Base-by-base conservation (phyloP, 2,797 vertebrate species). In the Trachops cirrhosus region DNA sequence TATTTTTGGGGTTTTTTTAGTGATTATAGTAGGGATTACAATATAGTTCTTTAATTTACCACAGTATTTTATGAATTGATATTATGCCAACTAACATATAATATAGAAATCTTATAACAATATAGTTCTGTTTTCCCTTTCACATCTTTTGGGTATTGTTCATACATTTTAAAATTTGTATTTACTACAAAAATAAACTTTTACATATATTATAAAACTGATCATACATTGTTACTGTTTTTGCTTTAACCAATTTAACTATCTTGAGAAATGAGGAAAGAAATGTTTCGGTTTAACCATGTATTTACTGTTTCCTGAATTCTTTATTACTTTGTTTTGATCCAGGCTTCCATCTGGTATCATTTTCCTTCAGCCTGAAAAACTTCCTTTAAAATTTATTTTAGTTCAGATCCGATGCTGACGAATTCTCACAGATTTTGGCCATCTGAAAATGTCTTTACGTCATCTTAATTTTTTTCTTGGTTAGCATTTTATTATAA, bases 311-410 rank as follows among this genome's bases (percentile, higher is more conserved):
- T 82, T 74, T 89, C 39, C 79, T 85, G 48, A 92, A 22, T 19
- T 79, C 78, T 94, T 74, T 50, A 54, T 57, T 67, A 41, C 73
- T 92, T 86, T 85, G n/a, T 80, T 91, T 85, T 92, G 57, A 62
- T 75, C 46, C 48, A 86, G 7, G 12, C 82, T 92, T 71, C 57
- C 79, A 89, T 92, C 22, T 94, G 85, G 85, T 59, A 74, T 92
- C 84, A 77, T 82, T 94, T 94, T 89, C 46, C 29, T 86, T 68
- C 34, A 86, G n/a, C 39, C 34, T 57, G 48, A 50, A 95, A 95
- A 90, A 80, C 41, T 79, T 73, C 19, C 48, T 74, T 85, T 93
- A 73, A 84, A 71, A 79, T 54, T 62, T 92, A 29, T 80, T 82
- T 74, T 74, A 70, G 32, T 62, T 22, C 19, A 89, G 39, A 1